phyloP scores from a whole-genome alignment of 37 sponge, comb jelly and placozoan species.

The Aplysina aerophoba region DNA sequence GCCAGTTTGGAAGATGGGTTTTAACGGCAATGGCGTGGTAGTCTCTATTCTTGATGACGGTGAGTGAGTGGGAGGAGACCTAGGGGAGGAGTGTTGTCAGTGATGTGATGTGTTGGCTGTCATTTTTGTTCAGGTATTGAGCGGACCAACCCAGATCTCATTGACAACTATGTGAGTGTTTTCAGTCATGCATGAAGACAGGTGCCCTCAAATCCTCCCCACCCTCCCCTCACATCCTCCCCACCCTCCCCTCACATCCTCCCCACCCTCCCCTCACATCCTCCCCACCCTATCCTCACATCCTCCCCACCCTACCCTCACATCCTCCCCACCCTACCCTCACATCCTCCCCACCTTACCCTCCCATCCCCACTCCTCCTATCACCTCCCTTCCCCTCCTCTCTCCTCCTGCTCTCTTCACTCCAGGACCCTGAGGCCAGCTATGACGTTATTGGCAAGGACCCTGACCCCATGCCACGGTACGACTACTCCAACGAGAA shows the following conservation, averaged over 20 bases:
- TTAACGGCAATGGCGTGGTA: conserved; percentile 90
- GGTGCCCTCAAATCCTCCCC: conserved; percentile 29
- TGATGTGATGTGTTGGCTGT: too few relatives aligned
- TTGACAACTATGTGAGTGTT: not conserved
- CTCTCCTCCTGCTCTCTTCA: not conserved
- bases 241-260: not conserved
- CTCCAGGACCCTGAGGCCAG: conserved; percentile 86
- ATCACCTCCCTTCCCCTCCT: too few relatives aligned
- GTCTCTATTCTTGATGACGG: conserved; percentile 98
- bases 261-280: too few relatives aligned
- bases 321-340: not conserved
- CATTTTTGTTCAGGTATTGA: not conserved
- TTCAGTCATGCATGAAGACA: not conserved
- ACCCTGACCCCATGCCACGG: conserved; percentile 89
- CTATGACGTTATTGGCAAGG: conserved; percentile 89
- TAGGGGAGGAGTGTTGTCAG: too few relatives aligned
- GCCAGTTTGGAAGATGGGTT: conserved; percentile 85
- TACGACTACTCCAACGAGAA: conserved; percentile 91
- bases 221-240: not conserved
- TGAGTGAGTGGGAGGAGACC: too few relatives aligned
- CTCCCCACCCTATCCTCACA: not conserved
- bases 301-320: not conserved
- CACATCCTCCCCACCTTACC: not conserved
- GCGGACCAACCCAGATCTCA: not conserved
- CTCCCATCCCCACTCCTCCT: not conserved